A percentile compares a stretch with the other conserved stretches of the same genome.
These are phyloP conservation scores for Lucinisca nassula DNA, from an alignment of 2,888 invertebrate genomes.

Conservation along the genomic window DNA sequence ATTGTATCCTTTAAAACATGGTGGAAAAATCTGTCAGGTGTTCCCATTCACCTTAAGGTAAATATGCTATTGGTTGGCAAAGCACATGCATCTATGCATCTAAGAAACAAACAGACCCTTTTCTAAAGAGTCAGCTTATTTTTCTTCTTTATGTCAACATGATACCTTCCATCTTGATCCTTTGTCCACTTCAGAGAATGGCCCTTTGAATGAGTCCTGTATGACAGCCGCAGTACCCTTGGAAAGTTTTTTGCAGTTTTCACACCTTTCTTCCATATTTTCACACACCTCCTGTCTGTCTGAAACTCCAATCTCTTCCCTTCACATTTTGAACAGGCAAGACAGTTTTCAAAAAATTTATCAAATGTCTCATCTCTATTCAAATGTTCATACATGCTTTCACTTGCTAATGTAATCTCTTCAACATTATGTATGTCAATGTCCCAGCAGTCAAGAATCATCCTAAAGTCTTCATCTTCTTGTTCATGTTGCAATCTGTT, in stretches of 20 bases:
- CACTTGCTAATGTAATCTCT: conserved; percentile 33
- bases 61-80: too few relatives aligned
- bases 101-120: too few relatives aligned
- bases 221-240: conserved; percentile 72
- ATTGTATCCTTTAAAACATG: too few relatives aligned
- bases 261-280: conserved; percentile 71
- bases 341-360: too few relatives aligned
- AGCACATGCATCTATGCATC: too few relatives aligned
- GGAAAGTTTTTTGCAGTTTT: conserved; percentile 62
- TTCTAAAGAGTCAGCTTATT: too few relatives aligned
- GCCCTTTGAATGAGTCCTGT: conserved; percentile 77
- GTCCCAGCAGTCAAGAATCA: conserved; percentile 77
- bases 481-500: too few relatives aligned
- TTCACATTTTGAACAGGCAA: not conserved
- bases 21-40: too few relatives aligned
- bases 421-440: conserved; percentile 70
- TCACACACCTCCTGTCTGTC: conserved; percentile 74
- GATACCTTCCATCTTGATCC: conserved; percentile 83
- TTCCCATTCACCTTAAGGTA: too few relatives aligned
- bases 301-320: conserved; percentile 57
- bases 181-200: conserved; percentile 83
- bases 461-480: conserved; percentile 55
- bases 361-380: not conserved
- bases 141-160: too few relatives aligned
- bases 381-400: not conserved